Evolutionary conservation across 2,888 invertebrate genomes (phyloP), one percentile per base, ranked within the genome.

Genomic region (Tenthredo notha): DNA sequence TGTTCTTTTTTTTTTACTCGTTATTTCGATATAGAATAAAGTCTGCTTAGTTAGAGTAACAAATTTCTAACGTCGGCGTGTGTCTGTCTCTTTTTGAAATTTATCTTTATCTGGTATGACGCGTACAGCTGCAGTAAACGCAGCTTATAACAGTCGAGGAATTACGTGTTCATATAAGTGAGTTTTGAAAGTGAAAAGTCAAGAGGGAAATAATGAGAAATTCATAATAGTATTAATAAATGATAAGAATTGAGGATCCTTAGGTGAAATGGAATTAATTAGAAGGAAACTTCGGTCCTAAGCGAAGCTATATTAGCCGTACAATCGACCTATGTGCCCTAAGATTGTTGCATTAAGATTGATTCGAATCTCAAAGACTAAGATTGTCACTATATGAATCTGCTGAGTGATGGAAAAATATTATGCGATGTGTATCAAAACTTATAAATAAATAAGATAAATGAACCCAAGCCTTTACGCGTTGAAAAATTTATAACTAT

Each of bases 1-100:
- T 33, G 2, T 33, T 47, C 18, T 18, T 15, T 47, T 29, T 83
- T 43, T 9, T 9, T 7, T 9, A 2, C 29, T 29, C 29, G 33
- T 74, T 9, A 15, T 47, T 70, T 83, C 67, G 67, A 61, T 80
- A 37, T 37, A 67, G 47, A 70, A 83, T 67, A 83, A 83, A 67
- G 83, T 83, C 83, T 67, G 83, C 87, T 90, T 91, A 90, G 90
- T 90, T 91, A 90, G 90, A 90, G 89, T 91, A 91, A 91, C 89
- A 90, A 91, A 90, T 91, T 90, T 88, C 80, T 80, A 25, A 67
- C 83, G 21, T 65, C 47, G 67, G 61, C 83, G 65, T 70, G 80
- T 70, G 83, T 67, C 43, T 50, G 47, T 83, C 83, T 67, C 67
- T 80, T 61, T 80, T 80, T 80, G 40, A 40, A 80, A 80, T 80